phyloP scores from a whole-genome alignment of 2,888 invertebrate species.

The Caenorhabditis sulstoni region DNA sequence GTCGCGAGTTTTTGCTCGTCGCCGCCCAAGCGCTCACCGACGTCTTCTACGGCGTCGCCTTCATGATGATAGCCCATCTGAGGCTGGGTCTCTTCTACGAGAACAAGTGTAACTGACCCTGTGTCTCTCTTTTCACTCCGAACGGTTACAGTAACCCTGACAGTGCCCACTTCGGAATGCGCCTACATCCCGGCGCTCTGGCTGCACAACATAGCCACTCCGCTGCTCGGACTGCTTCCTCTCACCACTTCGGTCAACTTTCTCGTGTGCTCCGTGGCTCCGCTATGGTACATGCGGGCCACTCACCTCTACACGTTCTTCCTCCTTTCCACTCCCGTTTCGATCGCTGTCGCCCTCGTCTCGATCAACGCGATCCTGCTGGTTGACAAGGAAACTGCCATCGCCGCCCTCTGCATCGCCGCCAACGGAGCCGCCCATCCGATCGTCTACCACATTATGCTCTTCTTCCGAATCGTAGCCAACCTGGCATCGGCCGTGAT shows the following conservation, averaged over 20 bases:
- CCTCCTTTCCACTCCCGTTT: slow-evolving; percentile 36
- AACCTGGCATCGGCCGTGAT: slow-evolving; percentile 60
- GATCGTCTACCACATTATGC: slow-evolving; percentile 59
- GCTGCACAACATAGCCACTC: slow-evolving; percentile 63
- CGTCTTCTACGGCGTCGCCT: slow-evolving; percentile 59
- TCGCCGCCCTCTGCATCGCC: slow-evolving; percentile 55
- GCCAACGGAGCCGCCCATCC: slow-evolving; percentile 68
- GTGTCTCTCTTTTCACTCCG: background rate
- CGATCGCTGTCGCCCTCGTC: slow-evolving; percentile 30
- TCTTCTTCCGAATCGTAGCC: slow-evolving; percentile 58
- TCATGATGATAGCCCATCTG: slow-evolving; percentile 63
- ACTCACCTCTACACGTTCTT: slow-evolving; percentile 52
- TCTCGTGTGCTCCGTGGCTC: slow-evolving; percentile 59
- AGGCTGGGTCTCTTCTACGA: slow-evolving; percentile 50
- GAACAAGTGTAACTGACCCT: slow-evolving; percentile 33
- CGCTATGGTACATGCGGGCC: slow-evolving; percentile 62
- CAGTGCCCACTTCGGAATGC: slow-evolving; percentile 51
- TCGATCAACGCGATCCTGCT: slow-evolving; percentile 51
- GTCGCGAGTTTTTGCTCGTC: slow-evolving; percentile 61
- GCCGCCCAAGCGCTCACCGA: slow-evolving; percentile 62
- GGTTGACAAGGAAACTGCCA: slow-evolving; percentile 29
- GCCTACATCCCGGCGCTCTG: slow-evolving; percentile 62
- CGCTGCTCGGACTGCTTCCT: slow-evolving; percentile 60
- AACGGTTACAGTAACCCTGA: slow-evolving; percentile 54
- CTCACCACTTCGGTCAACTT: slow-evolving; percentile 64